Evolutionary conservation across 1,140 invertebrate species (phyloP), one percentile per base, ranked within the genome.

Genomic region (Calycopis cecrops): DNA sequence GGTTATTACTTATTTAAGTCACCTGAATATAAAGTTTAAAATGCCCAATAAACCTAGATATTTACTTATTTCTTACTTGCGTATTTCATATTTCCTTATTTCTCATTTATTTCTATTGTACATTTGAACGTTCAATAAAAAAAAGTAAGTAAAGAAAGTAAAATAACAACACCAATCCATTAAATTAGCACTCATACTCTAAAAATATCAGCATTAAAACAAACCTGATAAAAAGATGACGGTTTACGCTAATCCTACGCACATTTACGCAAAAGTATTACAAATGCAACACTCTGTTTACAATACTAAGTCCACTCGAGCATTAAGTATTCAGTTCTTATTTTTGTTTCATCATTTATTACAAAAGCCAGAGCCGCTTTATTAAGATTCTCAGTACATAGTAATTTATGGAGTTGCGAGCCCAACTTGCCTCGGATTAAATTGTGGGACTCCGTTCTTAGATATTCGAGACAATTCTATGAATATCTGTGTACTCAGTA

Each of bases 271-370:
- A 37, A 37, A n/a, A 11, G 12, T 14, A 64, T 62, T 60, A 48
- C 48, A 62, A 60, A 57, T 51, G 59, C 59, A 51, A 59, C 63
- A 62, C 38, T 40, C 48, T 53, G 55, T 60, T 60, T 60, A 62
- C 59, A 62, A 62, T 58, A 44, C 57, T 37, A 53, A 53, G 61
- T 62, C 62, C 58, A 66, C 71, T 67, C 65, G 62, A 56, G 57
- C 72, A 79, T 81, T 79, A 71, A 58, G 80, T 82, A 86, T 84
- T 82, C 82, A 66, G 65, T 63, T 65, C 79, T 76, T 86, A 82
- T 79, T 77, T 82, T 79, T 79, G 79, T 84, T 84, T 83, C 76
- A 73, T 86, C 80, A 84, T 86, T 81, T 84, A 81, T 86, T 76
- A 84, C 75, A 82, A 85, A 85, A 76, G 70, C 49, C 63, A 64